These are phyloP conservation scores for Sternotherus odoratus DNA, from an alignment of 2,797 vertebrate species.

Conservation along the genomic window DNA sequence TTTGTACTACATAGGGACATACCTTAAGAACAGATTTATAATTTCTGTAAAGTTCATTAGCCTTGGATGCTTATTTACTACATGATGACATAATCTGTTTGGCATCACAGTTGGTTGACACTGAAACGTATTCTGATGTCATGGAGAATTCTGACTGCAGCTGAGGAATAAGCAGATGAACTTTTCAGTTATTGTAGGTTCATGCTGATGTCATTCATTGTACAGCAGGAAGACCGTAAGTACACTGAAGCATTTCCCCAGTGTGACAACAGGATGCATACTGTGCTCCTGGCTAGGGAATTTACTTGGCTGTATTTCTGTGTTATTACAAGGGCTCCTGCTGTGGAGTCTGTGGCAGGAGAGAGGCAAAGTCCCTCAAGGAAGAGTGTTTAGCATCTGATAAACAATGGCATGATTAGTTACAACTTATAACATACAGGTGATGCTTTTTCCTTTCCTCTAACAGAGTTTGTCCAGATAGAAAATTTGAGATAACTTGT, in stretches of 20 bases:
- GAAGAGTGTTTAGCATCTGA: neutral
- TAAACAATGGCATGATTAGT: neutral
- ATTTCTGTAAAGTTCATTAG: neutral
- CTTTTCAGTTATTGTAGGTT: neutral
- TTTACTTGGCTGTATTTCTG: neutral
- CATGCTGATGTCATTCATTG: neutral
- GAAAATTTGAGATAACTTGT: neutral
- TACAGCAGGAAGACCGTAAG: neutral
- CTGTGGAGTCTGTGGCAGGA: neutral
- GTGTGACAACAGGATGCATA: neutral
- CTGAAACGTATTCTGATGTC: neutral
- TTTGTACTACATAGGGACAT: neutral
- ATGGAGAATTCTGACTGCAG: neutral
- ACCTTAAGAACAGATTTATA: neutral
- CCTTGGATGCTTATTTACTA: constrained; percentile 1
- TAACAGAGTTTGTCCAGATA: neutral
- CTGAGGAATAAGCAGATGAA: neutral
- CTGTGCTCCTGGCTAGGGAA: neutral
- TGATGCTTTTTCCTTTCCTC: constrained; percentile 9
- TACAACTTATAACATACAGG: neutral
- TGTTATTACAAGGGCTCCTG: neutral
- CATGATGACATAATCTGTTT: neutral
- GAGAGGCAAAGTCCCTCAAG: neutral
- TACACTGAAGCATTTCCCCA: constrained; percentile 45
- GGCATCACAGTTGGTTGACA: neutral